Base-by-base conservation (phyloP, 2,888 invertebrate species). In the Amphipyra berbera region DNA sequence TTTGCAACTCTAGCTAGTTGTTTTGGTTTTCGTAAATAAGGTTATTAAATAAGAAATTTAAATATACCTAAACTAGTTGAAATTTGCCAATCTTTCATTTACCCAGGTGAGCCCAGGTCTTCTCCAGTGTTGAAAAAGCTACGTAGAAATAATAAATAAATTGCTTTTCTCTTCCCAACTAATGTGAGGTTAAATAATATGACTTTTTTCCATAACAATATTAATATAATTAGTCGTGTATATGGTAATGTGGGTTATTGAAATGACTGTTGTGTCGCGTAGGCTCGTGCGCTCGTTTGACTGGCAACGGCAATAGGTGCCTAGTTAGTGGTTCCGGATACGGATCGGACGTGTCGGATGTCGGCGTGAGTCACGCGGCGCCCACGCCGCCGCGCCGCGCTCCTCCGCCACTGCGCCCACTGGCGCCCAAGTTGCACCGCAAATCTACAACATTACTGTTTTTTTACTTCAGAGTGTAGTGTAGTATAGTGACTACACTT, bases 291-390 rank as follows among this genome's bases (percentile, higher is more conserved):
- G 85, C 81, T 83, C 77, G 85, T 89, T 89, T 87, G 88, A 88
- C 79, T 85, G 82, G 83, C 84, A 78, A 86, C 84, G 84, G 90
- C 88, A 89, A 89, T 90, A 89, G 78, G 88, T 85, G 86, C 87
- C 90, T 90, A 91, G 92, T 93, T 93, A 94, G 93, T 93, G 89
- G 92, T 94, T 95, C 95, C 94, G 95, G 94, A 94, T 94, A 94
- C 92, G 91, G 86, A 92, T 92, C 91, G 94, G 92, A 94, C 94
- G 94, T 95, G 95, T 95, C 95, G 95, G 95, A 95, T 95, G 94
- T 95, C 95, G 92, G 90, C 90, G 92, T 95, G 95, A 95, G 88
- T 95, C 95, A 94, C 88, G 89, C 88, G 89, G 93, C 91, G 91
- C 93, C 83, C 76, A 79, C 77, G 76, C 73, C 21, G 21, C 21